phyloP scores from a whole-genome alignment of 2,888 invertebrate species.

The Trisateles emortualis region DNA sequence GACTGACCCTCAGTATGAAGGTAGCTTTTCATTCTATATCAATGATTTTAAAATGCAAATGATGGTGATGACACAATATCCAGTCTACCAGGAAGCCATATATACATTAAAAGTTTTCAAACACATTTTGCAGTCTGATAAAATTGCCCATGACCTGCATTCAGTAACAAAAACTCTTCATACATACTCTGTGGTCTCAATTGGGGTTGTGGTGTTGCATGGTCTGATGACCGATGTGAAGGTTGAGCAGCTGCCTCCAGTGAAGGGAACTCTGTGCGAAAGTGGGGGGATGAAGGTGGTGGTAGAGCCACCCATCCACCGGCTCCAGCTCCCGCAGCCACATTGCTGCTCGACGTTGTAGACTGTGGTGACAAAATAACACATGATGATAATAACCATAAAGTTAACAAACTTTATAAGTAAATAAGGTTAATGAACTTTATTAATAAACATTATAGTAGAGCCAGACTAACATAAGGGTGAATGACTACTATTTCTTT shows the following conservation, averaged over 20 bases:
- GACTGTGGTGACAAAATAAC: slow-evolving; percentile 58
- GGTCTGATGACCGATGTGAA: slow-evolving; percentile 79
- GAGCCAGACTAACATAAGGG: background rate
- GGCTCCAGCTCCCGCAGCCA: slow-evolving; percentile 83
- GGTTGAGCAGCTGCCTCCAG: slow-evolving; percentile 90
- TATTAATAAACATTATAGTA: background rate
- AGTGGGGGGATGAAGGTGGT: slow-evolving; percentile 93
- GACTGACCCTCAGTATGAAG: no score
- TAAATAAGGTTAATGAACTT: background rate
- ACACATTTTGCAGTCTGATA: no score
- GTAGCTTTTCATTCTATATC: no score
- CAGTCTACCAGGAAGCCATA: no score
- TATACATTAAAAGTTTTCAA: no score
- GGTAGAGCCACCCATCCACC: slow-evolving; percentile 86
- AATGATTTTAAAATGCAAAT: no score
- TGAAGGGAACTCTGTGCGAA: slow-evolving; percentile 98
- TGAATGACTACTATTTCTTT: slow-evolving; percentile 11
- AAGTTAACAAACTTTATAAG: background rate
- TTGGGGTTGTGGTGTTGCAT: slow-evolving; percentile 73
- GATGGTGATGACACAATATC: no score
- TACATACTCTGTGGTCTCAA: slow-evolving; percentile 86
- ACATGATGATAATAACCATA: no score
- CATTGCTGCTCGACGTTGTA: slow-evolving; percentile 88
- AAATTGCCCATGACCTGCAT: no score
- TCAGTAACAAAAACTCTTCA: no score